Conservation (phyloP, 2,113 vertebrate species). For the Ailurus styani region DNA sequence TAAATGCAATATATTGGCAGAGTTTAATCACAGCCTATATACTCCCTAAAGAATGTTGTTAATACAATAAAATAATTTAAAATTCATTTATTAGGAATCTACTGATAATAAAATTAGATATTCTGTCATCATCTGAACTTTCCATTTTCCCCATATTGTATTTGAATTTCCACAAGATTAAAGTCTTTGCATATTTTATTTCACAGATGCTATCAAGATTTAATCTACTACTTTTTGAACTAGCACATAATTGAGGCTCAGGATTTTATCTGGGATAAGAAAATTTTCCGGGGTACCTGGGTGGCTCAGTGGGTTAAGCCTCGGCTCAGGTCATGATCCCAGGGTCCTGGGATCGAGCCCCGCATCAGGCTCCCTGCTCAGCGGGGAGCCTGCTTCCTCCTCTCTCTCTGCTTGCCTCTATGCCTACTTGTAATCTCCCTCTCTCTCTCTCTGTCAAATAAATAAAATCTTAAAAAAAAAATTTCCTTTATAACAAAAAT, state of each 20-base stretch:
- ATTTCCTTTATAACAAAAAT: neutral
- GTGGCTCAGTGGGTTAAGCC: too few relatives aligned
- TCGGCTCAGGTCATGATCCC: too few relatives aligned
- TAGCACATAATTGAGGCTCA: neutral
- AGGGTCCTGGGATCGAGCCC: too few relatives aligned
- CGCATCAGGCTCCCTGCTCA: too few relatives aligned
- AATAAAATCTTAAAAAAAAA: too few relatives aligned
- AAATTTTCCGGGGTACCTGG: too few relatives aligned
- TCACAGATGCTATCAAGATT: neutral
- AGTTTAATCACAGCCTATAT: neutral
- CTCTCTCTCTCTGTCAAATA: too few relatives aligned
- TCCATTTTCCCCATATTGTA: neutral
- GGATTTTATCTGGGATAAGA: constrained; percentile 17
- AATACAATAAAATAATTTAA: constrained; percentile 16
- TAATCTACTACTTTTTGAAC: neutral
- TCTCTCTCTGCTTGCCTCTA: too few relatives aligned
- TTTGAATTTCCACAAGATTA: constrained; percentile 15
- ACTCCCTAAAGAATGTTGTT: neutral
- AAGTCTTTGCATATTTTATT: constrained; percentile 1
- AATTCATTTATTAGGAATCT: neutral
- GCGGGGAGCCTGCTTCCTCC: too few relatives aligned
- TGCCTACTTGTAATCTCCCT: too few relatives aligned
- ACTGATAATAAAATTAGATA: neutral
- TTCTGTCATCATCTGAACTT: neutral
- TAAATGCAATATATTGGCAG: neutral